phyloP scores from a whole-genome alignment of 2,888 invertebrate species.

The Macropis europaea region DNA sequence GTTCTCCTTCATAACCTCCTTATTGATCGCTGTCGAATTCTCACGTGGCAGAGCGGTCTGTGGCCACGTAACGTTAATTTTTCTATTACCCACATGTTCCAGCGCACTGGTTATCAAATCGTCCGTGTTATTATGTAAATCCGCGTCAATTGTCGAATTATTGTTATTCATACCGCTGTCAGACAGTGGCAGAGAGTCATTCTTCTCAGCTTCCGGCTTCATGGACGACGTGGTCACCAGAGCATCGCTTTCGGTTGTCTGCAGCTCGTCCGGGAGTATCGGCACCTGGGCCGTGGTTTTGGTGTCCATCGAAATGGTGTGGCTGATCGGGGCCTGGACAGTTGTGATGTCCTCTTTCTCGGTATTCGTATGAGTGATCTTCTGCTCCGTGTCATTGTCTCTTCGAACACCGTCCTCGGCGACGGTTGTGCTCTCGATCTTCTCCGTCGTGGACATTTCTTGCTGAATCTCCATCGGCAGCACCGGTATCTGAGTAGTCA shows the following conservation, averaged over 20 bases:
- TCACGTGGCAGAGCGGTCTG: background rate
- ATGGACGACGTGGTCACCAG: conserved; percentile 63
- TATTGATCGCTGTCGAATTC: background rate
- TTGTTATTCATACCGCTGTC: background rate
- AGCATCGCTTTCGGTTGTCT: conserved; percentile 73
- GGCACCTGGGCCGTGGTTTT: conserved; percentile 76
- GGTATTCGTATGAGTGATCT: conserved; percentile 5
- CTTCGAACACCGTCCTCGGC: conserved; percentile 23
- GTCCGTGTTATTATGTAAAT: background rate
- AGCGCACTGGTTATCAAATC: background rate
- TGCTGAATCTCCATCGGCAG: conserved; percentile 75
- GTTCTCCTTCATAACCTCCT: background rate
- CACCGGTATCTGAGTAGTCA: conserved; percentile 75
- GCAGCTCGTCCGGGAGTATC: conserved; percentile 75
- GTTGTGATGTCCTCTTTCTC: conserved; percentile 52
- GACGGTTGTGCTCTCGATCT: conserved; percentile 46
- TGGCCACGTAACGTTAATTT: background rate
- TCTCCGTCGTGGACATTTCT: conserved; percentile 73
- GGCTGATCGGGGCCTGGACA: conserved; percentile 49
- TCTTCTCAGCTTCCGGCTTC: conserved; percentile 17
- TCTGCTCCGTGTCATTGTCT: conserved; percentile 47
- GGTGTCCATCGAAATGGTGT: conserved; percentile 58
- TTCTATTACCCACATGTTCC: background rate
- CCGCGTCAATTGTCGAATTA: background rate
- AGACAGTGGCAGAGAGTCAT: background rate